Evolutionary conservation across 2,797 vertebrate genomes (phyloP).

Genomic region (Neosilurus hyrtlii): DNA sequence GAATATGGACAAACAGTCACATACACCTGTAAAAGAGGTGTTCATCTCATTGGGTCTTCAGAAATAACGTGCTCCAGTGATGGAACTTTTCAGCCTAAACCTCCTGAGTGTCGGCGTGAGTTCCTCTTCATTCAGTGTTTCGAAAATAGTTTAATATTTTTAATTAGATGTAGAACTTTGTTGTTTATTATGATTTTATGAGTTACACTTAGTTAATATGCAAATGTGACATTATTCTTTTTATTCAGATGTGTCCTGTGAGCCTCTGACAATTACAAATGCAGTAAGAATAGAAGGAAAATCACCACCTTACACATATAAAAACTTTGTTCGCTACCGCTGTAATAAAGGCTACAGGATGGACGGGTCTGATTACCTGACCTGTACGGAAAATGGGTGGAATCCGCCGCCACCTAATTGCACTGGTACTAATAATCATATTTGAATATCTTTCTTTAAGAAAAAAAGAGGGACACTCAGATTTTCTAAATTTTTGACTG

Average conservation of each 20-base stretch:
- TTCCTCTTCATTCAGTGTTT: neutral
- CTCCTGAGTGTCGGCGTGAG: slow-evolving; percentile 14
- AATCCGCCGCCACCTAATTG: slow-evolving; percentile 50
- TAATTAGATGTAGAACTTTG: neutral
- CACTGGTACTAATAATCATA: slow-evolving; percentile 48
- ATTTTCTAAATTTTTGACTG: neutral
- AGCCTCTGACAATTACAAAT: rapidly evolving
- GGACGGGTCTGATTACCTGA: rapidly evolving
- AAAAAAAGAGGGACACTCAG: neutral
- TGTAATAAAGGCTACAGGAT: slow-evolving; percentile 32
- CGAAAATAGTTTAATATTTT: neutral
- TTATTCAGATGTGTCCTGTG: slow-evolving; percentile 47
- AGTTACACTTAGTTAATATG: no score
- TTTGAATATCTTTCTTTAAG: no score
- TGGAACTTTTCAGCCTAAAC: slow-evolving; percentile 1
- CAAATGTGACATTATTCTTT: neutral
- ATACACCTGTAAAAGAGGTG: neutral
- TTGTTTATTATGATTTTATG: no score
- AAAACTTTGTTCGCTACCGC: neutral
- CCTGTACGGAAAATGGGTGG: slow-evolving; percentile 55
- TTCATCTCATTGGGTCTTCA: neutral
- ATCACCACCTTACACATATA: slow-evolving; percentile 23
- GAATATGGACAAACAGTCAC: neutral
- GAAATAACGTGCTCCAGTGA: neutral
- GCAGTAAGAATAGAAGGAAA: rapidly evolving